Base-by-base conservation (phyloP, 1,140 invertebrate species). In the Drosophila kanapiae region DNA sequence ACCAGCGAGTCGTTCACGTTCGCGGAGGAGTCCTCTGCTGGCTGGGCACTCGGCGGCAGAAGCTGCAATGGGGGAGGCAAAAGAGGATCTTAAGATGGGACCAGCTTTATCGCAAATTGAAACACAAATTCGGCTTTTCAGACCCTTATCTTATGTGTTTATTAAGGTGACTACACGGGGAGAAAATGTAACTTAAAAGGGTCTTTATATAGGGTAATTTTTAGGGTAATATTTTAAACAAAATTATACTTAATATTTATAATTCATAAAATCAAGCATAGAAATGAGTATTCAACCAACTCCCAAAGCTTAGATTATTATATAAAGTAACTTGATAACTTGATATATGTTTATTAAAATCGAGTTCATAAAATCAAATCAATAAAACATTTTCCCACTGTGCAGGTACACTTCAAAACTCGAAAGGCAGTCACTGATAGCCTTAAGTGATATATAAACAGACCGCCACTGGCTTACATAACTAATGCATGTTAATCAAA, bases 401-500 rank as follows among this genome's bases (percentile, higher is more conserved):
- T 37, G 23, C 42, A 51, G 67, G 31, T 53, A 53, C 4, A 37
- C 67, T 53, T 69, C n/a, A 45, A 51, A 69, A 67, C 31, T 42
- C 11, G 10, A 58, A 72, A 57, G n/a, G 40, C 38, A 53, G n/a
- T 33, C 14, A 23, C 35, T 40, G 69, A 49, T 57, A 45, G 37
- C 37, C 31, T 29, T 71, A 71, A 60, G 53, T 71, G 69, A 60
- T 60, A 49, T 68, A 68, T 70, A 58, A 69, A 48, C 68, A 71
- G 31, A 37, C 14, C 42, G 61, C 72, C 80, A 61, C 65, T 62
- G 75, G 75, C 80, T 91, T 91, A 91, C 86, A 91, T 91, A 91
- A 83, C 75, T 86, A 86, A 91, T 91, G 75, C 75, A 75, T 80
- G 74, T 78, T 91, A 71, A 91, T 90, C 86, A 78, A 65, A 58